Base-by-base conservation (phyloP, 64 coral and sea anemone genomes). In the Actinia tenebrosa region DNA sequence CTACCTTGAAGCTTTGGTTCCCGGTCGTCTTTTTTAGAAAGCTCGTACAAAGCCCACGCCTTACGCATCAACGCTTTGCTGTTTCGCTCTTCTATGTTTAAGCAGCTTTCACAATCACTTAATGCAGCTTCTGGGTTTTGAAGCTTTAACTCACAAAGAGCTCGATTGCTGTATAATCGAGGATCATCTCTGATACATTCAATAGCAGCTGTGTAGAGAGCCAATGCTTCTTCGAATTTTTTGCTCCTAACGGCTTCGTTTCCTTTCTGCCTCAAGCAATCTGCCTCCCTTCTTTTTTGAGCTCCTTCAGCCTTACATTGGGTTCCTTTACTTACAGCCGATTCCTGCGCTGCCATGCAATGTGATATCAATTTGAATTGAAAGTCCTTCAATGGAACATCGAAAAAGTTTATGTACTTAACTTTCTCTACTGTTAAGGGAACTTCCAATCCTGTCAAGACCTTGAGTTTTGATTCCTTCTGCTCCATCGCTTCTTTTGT, bases 41-140 rank as follows among this genome's bases (percentile, higher is more conserved):
- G 79, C 4, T 90, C 88, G 3, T 80, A 63, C 0, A 96, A 86
- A 68, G 94, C 90, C 94, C 94, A 95, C 7, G 88, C 94, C 54
- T 95, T 92, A 0, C 94, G 91, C 78, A 7, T 23, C 15, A 95
- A 80, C 1, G 91, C 94, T 82, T 95, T 95, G 53, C 25, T 68
- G 88, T 87, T 89, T 50, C 64, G 13, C 11, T 86, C 64, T 15
- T 84, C 64, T 37, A 90, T 80, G 42, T 83, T 80, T 80, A 96
- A 89, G 18, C 94, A 96, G 16, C 82, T 87, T 44, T 96, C 87
- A 89, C 94, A 96, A 58, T 96, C 94, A 8, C 89, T 84, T 1
- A 96, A 88, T 1, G 94, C 94, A 44, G 62, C 16, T 44, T 69
- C 10, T 3, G 94, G 63, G 45, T 93, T 17, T 3, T 45, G 43